phyloP scores from a whole-genome alignment of 2,113 vertebrate species.

The Piprites chloris region DNA sequence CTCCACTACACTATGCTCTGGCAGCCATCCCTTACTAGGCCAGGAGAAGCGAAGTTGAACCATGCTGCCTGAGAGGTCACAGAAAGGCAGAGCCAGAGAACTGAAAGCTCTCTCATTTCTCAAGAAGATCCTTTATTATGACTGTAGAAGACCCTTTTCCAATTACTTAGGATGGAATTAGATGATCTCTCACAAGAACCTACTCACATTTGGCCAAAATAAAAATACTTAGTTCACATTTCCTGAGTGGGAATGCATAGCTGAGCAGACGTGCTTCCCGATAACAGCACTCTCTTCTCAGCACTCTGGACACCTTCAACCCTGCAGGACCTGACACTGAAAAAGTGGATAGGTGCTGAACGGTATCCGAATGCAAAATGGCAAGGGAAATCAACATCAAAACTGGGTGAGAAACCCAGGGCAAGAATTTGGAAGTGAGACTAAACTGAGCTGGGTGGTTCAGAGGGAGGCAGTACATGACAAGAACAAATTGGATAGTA shows the following conservation, averaged over 20 bases:
- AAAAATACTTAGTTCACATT: background rate
- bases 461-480: background rate
- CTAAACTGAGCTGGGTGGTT: background rate
- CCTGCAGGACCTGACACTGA: background rate
- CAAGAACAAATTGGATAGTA: background rate
- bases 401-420: background rate
- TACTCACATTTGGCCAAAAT: background rate
- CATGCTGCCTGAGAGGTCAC: fast-evolving
- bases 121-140: background rate
- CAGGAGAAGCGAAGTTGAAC: background rate
- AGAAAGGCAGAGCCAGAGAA: background rate
- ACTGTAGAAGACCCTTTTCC: background rate
- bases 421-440: background rate
- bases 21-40: background rate
- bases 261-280: background rate
- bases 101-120: background rate
- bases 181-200: background rate
- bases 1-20: background rate
- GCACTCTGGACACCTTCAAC: background rate
- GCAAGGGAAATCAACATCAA: background rate
- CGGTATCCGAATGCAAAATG: background rate
- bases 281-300: background rate
- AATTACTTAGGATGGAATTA: background rate
- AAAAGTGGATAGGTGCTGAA: background rate
- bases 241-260: background rate